phyloP scores from a whole-genome alignment of 2,888 invertebrate genomes.

The Melinopterus prodromus region DNA sequence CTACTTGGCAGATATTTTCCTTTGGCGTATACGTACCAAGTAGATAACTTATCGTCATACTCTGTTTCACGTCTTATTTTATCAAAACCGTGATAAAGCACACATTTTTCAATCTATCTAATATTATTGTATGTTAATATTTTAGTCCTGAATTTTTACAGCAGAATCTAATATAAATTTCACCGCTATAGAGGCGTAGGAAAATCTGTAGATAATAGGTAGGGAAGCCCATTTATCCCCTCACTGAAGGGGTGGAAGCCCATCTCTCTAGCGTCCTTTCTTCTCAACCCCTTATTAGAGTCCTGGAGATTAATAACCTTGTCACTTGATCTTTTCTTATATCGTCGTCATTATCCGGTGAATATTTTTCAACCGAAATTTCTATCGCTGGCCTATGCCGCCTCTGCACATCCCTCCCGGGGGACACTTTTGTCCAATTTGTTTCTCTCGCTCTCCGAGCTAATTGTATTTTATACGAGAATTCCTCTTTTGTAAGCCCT shows the following conservation, averaged over 20 bases:
- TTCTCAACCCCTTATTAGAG: background rate
- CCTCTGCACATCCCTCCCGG: background rate
- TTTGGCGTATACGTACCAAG: too few relatives aligned
- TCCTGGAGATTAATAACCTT: constrained; percentile 40
- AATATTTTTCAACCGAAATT: background rate
- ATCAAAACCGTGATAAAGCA: too few relatives aligned
- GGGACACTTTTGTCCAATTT: constrained; percentile 4
- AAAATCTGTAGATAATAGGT: background rate
- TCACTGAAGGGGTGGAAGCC: background rate
- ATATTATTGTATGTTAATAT: too few relatives aligned
- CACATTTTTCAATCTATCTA: too few relatives aligned
- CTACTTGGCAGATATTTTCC: too few relatives aligned
- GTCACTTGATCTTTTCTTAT: constrained; percentile 30
- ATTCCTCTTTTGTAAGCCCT: background rate
- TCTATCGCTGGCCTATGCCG: background rate
- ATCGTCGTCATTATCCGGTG: background rate
- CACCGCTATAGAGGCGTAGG: background rate
- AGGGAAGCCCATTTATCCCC: background rate
- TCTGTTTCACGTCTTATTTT: too few relatives aligned
- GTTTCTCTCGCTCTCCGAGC: background rate
- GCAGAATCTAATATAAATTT: background rate
- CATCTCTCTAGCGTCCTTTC: background rate
- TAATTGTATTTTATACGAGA: background rate
- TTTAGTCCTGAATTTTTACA: background rate
- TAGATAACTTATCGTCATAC: too few relatives aligned